Evolutionary conservation across 2,113 vertebrate genomes (phyloP).

Genomic region (Eulacestoma nigropectus): DNA sequence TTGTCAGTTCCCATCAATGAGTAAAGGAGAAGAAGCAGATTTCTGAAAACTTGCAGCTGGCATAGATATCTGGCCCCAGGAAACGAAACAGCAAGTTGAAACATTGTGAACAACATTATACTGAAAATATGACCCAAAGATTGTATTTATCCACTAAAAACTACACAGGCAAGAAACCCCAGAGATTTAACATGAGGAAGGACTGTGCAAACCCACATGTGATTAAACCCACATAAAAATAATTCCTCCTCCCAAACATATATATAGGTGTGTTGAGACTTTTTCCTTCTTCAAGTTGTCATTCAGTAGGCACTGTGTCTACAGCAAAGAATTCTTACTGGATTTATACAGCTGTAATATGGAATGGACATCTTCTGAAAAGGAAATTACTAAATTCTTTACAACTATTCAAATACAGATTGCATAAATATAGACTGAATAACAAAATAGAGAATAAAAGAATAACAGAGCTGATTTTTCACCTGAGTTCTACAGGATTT

Average conservation of each 20-base stretch:
- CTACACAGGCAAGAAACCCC: background rate
- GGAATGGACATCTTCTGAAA: background rate
- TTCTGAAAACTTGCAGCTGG: background rate
- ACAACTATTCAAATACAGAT: background rate
- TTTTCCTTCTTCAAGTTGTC: background rate
- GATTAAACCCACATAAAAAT: background rate
- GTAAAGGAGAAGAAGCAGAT: background rate
- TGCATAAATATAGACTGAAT: background rate
- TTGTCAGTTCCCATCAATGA: background rate
- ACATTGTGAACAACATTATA: accelerated
- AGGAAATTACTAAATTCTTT: background rate
- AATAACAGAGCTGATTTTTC: background rate
- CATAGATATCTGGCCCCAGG: background rate
- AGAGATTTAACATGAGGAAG: background rate
- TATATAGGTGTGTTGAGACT: background rate
- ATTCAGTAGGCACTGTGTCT: background rate
- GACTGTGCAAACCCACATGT: background rate
- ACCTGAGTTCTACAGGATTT: background rate
- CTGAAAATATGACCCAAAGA: background rate
- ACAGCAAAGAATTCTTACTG: background rate
- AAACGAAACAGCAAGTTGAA: background rate
- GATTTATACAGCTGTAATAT: background rate
- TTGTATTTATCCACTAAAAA: background rate
- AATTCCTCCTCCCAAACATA: background rate
- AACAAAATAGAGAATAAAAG: background rate